These are phyloP conservation scores for Melitaea cinxia DNA, from an alignment of 1,140 invertebrate species.

Conservation along the genomic window DNA sequence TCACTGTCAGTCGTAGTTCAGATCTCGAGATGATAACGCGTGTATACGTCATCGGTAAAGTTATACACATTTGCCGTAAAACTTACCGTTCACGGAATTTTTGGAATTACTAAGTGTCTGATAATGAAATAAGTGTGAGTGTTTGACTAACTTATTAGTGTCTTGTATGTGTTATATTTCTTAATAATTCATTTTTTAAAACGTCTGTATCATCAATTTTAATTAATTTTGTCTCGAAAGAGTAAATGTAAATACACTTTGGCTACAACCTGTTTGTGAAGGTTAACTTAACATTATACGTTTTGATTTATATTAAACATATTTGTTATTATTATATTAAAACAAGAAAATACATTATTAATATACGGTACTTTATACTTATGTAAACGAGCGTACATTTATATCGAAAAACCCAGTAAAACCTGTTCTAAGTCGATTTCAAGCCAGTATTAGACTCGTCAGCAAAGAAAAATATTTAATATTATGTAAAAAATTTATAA, in stretches of 20 bases:
- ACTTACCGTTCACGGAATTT: neutral
- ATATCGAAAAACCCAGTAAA: neutral
- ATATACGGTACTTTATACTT: neutral
- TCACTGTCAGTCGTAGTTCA: conserved; percentile 7
- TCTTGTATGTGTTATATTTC: neutral
- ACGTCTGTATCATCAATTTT: neutral
- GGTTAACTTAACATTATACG: neutral
- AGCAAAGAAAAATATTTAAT: neutral
- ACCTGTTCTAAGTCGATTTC: neutral
- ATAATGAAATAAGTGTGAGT: neutral
- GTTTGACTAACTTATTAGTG: neutral
- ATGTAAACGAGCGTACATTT: neutral
- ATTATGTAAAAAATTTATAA: neutral
- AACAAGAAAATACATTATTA: too few relatives aligned
- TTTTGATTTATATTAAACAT: neutral
- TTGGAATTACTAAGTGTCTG: neutral
- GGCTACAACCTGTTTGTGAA: conserved; percentile 16
- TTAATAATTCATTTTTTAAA: neutral
- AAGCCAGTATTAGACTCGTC: neutral
- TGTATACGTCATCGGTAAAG: neutral
- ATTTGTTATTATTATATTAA: neutral
- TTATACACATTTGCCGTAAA: neutral
- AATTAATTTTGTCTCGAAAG: neutral
- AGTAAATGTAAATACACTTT: conserved; percentile 24
- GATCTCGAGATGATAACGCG: too few relatives aligned